A percentile compares a stretch with the other conserved stretches of the same genome.
phyloP scores from a whole-genome alignment of 2,113 vertebrate species.

The Melanerpes formicivorus region DNA sequence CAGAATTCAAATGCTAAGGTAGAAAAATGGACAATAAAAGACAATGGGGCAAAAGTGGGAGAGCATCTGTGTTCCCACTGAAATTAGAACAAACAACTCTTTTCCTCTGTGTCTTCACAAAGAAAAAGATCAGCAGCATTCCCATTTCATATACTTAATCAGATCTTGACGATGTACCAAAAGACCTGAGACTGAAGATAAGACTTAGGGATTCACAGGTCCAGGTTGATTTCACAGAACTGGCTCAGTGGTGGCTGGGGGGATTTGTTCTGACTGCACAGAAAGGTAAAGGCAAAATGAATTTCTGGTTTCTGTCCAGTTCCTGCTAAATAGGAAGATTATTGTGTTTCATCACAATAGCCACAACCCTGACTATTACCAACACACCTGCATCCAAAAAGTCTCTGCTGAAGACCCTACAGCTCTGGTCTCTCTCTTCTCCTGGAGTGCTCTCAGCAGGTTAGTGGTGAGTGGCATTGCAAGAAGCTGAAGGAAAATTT shows the following conservation, averaged over 20 bases:
- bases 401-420: background rate
- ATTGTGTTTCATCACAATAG: background rate
- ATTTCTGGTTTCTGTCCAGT: background rate
- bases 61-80: background rate
- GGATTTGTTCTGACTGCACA: background rate
- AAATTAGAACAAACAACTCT: background rate
- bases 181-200: background rate
- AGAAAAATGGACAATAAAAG: background rate
- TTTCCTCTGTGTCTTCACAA: background rate
- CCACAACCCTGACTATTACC: background rate
- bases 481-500: background rate
- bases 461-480: background rate
- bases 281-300: background rate
- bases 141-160: background rate
- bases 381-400: background rate
- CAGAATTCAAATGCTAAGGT: background rate
- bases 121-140: background rate
- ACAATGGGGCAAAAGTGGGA: background rate
- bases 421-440: background rate
- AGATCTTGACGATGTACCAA: background rate
- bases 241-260: background rate
- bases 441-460: background rate
- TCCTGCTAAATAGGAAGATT: background rate
- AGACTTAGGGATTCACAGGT: background rate
- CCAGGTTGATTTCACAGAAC: background rate